These are phyloP conservation scores for Cladopsammia gracilis DNA, from an alignment of 64 coral and sea anemone genomes.

Conservation along the genomic window DNA sequence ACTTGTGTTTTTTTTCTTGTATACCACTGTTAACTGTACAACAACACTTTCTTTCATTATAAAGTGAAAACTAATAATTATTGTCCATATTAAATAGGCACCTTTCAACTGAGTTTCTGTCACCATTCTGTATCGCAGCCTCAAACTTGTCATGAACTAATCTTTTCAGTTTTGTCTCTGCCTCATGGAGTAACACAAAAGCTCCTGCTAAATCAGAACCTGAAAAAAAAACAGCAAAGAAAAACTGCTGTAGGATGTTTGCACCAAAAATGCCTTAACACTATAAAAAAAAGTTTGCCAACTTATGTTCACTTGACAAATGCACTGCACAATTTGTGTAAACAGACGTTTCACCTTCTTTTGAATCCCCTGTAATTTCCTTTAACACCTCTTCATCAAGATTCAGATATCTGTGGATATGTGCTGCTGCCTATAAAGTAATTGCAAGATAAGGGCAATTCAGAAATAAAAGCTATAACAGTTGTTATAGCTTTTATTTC, in stretches of 20 bases:
- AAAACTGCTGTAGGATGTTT: background rate
- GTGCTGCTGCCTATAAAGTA: constrained; percentile 81
- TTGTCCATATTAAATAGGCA: background rate
- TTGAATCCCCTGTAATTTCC: constrained; percentile 83
- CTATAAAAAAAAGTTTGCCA: no score
- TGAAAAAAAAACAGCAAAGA: background rate
- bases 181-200: constrained; percentile 89
- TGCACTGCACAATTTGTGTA: background rate
- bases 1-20: no score
- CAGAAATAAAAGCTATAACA: no score
- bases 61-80: background rate
- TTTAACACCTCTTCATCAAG: constrained; percentile 84
- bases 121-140: constrained; percentile 77
- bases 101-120: constrained; percentile 90
- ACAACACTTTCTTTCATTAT: no score
- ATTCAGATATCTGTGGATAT: constrained; percentile 96
- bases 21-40: no score
- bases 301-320: background rate
- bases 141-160: constrained; percentile 94
- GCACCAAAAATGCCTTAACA: background rate
- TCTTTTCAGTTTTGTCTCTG: constrained; percentile 85
- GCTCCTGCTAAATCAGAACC: constrained; percentile 92
- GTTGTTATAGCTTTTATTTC: no score
- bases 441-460: no score
- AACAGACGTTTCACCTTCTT: constrained; percentile 59